Conservation (phyloP, 35 echinoderm and acorn worm species). For the Hemicentrotus pulcherrimus region DNA sequence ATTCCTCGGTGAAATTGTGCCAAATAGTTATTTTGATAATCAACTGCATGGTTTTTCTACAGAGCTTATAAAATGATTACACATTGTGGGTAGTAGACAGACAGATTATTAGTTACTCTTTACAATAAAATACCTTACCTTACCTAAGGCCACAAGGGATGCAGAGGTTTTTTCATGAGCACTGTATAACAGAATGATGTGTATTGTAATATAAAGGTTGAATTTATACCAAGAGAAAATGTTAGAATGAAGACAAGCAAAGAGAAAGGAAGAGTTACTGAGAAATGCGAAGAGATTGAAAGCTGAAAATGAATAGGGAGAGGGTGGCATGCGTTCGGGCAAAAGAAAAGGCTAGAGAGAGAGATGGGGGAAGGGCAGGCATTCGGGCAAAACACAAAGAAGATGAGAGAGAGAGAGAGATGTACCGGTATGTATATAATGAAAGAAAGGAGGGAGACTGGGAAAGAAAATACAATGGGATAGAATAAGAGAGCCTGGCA, state of each 20-base stretch:
- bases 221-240: background rate
- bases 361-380: background rate
- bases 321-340: background rate
- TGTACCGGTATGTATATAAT: background rate
- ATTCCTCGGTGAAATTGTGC: too few relatives aligned
- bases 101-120: too few relatives aligned
- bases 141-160: too few relatives aligned
- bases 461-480: background rate
- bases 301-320: background rate
- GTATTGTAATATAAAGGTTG: background rate
- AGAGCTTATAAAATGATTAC: too few relatives aligned
- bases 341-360: background rate
- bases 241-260: background rate
- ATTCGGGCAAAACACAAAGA: background rate
- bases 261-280: background rate
- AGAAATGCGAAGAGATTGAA: too few relatives aligned
- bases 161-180: too few relatives aligned
- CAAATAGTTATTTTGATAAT: too few relatives aligned
- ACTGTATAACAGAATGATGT: too few relatives aligned
- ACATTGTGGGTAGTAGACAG: too few relatives aligned
- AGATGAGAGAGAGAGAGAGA: background rate
- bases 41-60: too few relatives aligned
- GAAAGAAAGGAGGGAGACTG: background rate
- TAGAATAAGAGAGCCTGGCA: background rate
- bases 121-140: too few relatives aligned